Evolutionary conservation across 2,888 invertebrate genomes (phyloP).

Genomic region (Cenopis cana): DNA sequence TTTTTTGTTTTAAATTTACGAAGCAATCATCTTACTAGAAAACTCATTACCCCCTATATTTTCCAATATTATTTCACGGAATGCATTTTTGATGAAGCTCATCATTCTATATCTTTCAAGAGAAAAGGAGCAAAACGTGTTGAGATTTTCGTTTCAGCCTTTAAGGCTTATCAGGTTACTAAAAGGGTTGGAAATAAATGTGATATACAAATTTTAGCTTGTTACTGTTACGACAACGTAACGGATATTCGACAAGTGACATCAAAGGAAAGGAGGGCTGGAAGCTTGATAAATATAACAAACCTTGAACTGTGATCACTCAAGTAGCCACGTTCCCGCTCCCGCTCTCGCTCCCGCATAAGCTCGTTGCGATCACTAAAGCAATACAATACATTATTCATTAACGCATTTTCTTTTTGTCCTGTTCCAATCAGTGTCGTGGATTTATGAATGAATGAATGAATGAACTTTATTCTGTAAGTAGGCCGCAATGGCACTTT

Average conservation of each 20-base stretch:
- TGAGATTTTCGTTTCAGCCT: background rate
- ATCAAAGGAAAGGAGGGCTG: constrained; percentile 30
- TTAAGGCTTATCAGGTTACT: constrained; percentile 28
- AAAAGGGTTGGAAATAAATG: constrained; percentile 17
- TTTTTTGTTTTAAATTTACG: background rate
- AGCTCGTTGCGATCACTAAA: constrained; percentile 93
- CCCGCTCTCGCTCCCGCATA: constrained; percentile 90
- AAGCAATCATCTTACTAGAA: background rate
- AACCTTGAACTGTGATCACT: constrained; percentile 93
- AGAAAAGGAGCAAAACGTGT: background rate
- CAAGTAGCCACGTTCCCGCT: constrained; percentile 89
- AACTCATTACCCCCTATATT: background rate
- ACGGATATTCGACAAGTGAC: constrained; percentile 23
- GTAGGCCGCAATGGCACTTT: no score
- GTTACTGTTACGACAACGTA: constrained; percentile 25
- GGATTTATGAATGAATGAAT: no score
- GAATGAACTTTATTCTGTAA: no score
- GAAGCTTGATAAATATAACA: constrained; percentile 45
- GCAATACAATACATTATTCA: constrained; percentile 50
- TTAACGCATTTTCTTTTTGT: constrained; percentile 19
- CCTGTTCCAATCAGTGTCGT: background rate
- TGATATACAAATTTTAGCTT: constrained; percentile 10
- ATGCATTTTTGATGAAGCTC: background rate
- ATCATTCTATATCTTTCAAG: background rate
- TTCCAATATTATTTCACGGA: background rate